Conservation (phyloP, 2,113 vertebrate species). For the Clarias batrachus region DNA sequence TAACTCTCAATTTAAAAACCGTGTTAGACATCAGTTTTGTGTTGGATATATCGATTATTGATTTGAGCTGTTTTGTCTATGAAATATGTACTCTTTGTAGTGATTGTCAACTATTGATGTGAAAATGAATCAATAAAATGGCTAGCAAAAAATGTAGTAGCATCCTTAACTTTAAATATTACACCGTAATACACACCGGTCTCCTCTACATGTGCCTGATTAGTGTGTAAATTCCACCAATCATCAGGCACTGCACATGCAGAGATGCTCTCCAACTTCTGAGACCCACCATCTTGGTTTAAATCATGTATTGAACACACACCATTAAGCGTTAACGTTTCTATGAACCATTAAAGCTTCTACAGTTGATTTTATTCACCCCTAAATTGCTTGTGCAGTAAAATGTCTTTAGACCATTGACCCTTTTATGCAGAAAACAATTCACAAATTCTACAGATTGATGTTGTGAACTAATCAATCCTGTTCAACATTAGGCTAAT, state of each 20-base stretch:
- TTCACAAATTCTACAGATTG: neutral
- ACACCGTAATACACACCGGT: neutral
- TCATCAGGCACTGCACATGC: too few species aligned
- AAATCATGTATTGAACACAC: neutral
- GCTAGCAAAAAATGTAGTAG: conserved; percentile 46
- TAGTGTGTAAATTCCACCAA: neutral
- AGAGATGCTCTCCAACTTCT: too few species aligned
- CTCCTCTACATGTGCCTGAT: neutral
- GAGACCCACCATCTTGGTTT: neutral
- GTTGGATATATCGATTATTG: conserved; percentile 64
- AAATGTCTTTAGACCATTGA: neutral
- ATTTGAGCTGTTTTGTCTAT: conserved; percentile 69
- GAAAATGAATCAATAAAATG: conserved; percentile 76
- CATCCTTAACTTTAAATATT: neutral
- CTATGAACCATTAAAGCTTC: neutral
- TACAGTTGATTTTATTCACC: neutral
- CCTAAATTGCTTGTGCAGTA: neutral
- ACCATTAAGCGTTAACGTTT: neutral
- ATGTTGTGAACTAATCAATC: neutral
- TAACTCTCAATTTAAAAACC: conserved; percentile 63
- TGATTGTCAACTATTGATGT: conserved; percentile 79
- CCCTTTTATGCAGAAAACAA: neutral
- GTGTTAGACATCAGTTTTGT: conserved; percentile 66
- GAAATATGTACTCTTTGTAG: conserved; percentile 76
- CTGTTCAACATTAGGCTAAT: neutral